Evolutionary conservation across 2,888 invertebrate species (phyloP).

Genomic region (Cepaea hortensis): DNA sequence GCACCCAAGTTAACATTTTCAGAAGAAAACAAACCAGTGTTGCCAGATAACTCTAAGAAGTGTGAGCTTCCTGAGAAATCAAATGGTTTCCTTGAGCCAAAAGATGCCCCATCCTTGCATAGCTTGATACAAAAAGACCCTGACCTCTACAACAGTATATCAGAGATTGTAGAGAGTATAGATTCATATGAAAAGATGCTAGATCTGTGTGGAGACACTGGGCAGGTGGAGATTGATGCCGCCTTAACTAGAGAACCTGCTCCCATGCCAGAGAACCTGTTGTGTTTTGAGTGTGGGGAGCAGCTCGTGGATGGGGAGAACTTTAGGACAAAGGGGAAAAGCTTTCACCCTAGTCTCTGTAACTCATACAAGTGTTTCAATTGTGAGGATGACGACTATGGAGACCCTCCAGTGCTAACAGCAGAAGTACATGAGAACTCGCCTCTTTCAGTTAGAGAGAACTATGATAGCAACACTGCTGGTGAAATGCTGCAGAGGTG

Average conservation of each 20-base stretch:
- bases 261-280: slow-evolving; percentile 32
- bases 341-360: neutral
- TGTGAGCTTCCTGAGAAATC: neutral
- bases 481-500: neutral
- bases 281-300: slow-evolving; percentile 49
- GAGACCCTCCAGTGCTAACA: slow-evolving; percentile 41
- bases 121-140: slow-evolving; percentile 46
- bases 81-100: neutral
- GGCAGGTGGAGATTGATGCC: slow-evolving; percentile 41
- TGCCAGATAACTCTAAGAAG: neutral
- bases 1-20: neutral
- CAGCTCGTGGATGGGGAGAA: slow-evolving; percentile 44
- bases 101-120: slow-evolving; percentile 33
- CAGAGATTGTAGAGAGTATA: slow-evolving; percentile 45
- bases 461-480: neutral
- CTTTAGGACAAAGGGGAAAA: slow-evolving; percentile 29
- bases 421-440: neutral
- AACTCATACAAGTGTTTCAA: slow-evolving; percentile 42
- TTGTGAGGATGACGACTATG: slow-evolving; percentile 43
- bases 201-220: slow-evolving; percentile 44
- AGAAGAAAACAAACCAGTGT: neutral
- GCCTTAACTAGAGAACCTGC: slow-evolving; percentile 31
- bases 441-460: neutral
- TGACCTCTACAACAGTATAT: slow-evolving; percentile 36
- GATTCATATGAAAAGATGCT: slow-evolving; percentile 48